Base-by-base conservation (phyloP, 2,797 vertebrate genomes). In the Jordanella pulchra region DNA sequence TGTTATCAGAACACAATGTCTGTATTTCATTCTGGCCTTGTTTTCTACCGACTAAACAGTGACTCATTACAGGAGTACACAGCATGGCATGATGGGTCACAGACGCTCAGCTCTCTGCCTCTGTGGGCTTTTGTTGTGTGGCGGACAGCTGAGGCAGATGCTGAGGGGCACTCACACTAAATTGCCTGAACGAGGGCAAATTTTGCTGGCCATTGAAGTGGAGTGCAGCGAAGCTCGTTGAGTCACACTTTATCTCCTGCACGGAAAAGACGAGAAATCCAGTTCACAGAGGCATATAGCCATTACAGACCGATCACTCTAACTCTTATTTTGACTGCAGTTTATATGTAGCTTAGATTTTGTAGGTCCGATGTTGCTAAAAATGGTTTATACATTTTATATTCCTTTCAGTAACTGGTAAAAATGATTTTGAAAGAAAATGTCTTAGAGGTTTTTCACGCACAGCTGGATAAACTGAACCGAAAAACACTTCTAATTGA, bases 61-160 rank as follows among this genome's bases (percentile, higher is more conserved):
- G 90, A 91, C 81, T 94, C 89, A 92, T 94, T 92, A 92, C 69
- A 82, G 86, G 67, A 81, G 75, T 67, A 84, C 79, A 68, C 83
- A 88, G 84, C 69, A 67, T 86, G 83, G 83, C 88, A 86, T 87
- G 88, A 89, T 92, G 88, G 89, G 85, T 83, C 88, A 84, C 89
- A 90, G 85, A 83, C 84, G 50, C 85, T 78, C 84, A 64, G 76
- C 80, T 83, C 82, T 77, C 70, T 42, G 71, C 79, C 80, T 92
- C 86, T 80, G 84, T 86, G 84, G 85, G 89, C 85, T 89, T 92
- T 91, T 92, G 88, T 89, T 84, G 85, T 85, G 86, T 81, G 78
- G 78, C 70, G 81, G 85, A 81, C 91, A 91, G 89, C 90, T 89
- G 87, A 90, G 90, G 84, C 92, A 92, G 90, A 93, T 93, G 93